Evolutionary conservation across 1,140 invertebrate genomes (phyloP).

Genomic region (Coelopa frigida): DNA sequence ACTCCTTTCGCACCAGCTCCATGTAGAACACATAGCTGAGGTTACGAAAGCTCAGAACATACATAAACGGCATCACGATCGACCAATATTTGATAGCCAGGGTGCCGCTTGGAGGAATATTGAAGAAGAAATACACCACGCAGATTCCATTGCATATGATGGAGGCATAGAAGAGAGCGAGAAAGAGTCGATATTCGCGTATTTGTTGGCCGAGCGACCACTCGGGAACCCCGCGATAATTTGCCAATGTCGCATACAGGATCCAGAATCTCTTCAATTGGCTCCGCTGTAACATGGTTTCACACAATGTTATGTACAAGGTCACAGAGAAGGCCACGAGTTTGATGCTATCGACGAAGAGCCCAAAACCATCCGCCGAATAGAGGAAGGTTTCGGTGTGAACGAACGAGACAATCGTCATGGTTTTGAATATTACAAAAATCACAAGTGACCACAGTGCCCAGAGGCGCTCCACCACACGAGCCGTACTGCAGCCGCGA

Average conservation of each 20-base stretch:
- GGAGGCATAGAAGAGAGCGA: too few species aligned
- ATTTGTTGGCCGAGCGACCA: too few species aligned
- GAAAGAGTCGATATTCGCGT: too few species aligned
- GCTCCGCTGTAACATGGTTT: too few species aligned
- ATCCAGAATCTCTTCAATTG: too few species aligned
- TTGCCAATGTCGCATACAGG: too few species aligned
- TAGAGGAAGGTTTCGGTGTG: conserved; percentile 6
- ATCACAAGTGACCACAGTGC: neutral
- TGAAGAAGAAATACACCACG: too few species aligned
- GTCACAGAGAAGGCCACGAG: neutral
- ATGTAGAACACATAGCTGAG: neutral
- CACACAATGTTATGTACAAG: neutral
- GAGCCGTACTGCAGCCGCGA: neutral
- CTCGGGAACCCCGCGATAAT: too few species aligned
- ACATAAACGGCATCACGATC: neutral
- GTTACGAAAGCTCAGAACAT: neutral
- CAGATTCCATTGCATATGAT: too few species aligned
- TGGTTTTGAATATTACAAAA: neutral
- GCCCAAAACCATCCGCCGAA: conserved; percentile 6
- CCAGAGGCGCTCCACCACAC: neutral
- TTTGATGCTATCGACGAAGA: conserved; percentile 11
- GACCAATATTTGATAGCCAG: neutral
- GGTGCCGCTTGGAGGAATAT: neutral
- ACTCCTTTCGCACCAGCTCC: neutral
- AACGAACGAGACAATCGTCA: neutral